Evolutionary conservation across 2,113 vertebrate genomes (phyloP).

Genomic region (Paralichthys olivaceus): DNA sequence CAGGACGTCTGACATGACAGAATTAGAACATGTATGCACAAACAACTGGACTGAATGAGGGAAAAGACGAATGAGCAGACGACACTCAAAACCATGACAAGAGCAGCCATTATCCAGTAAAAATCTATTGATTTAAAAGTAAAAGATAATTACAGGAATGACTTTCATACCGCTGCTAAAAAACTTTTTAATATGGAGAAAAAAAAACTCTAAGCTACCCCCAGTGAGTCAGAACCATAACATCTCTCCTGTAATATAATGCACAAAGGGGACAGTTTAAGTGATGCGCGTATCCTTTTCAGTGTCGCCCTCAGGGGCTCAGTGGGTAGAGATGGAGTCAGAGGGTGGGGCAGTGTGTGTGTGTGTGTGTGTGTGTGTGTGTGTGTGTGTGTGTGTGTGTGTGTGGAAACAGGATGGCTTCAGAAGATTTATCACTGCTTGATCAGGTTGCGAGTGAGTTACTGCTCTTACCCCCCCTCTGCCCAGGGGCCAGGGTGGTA

Average conservation of each 20-base stretch:
- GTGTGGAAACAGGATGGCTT: constrained; percentile 71
- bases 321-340: constrained; percentile 59
- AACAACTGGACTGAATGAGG: no score
- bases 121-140: constrained; percentile 9
- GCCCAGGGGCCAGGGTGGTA: constrained; percentile 74
- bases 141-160: constrained; percentile 1
- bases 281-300: constrained; percentile 75
- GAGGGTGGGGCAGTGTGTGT: constrained; percentile 44
- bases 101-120: constrained; percentile 17
- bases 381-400: constrained; percentile 37
- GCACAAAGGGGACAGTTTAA: constrained; percentile 69
- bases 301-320: constrained; percentile 61
- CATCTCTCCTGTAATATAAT: constrained; percentile 56
- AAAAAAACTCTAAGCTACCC: constrained; percentile 10
- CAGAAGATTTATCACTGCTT: constrained; percentile 82
- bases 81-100: no score
- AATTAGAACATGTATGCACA: background rate
- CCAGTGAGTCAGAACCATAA: constrained; percentile 44
- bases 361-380: constrained; percentile 31
- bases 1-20: background rate
- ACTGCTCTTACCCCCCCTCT: constrained; percentile 66
- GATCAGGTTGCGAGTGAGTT: constrained; percentile 85
- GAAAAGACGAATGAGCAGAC: background rate
- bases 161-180: background rate
- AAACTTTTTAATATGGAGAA: constrained; percentile 23